Conservation (phyloP, 1,140 invertebrate species). For the Bradynema listronoti region DNA sequence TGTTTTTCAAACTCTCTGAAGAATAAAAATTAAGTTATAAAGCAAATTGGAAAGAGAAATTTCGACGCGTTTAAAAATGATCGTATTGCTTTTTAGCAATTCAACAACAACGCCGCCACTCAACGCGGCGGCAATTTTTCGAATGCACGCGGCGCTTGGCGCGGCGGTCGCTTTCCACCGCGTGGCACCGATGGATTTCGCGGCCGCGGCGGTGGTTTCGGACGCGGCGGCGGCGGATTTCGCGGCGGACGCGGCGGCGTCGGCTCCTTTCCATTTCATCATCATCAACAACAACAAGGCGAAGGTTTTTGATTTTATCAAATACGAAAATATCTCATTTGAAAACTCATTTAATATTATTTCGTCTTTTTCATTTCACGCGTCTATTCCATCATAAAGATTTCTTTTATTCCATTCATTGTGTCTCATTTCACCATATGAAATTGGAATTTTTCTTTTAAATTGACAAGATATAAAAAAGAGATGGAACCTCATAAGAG, state of each 20-base stretch:
- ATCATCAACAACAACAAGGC: too few species aligned
- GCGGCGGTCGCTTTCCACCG: not conserved
- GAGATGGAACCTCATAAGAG: too few species aligned
- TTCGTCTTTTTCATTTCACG: too few species aligned
- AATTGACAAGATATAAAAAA: too few species aligned
- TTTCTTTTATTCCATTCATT: too few species aligned
- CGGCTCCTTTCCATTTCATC: too few species aligned
- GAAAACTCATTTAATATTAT: too few species aligned
- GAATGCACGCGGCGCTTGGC: not conserved
- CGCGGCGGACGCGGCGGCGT: not conserved
- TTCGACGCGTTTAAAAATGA: not conserved
- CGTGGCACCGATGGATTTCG: not conserved
- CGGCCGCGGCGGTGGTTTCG: not conserved
- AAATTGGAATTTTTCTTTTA: too few species aligned
- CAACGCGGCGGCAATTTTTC: not conserved
- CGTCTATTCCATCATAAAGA: too few species aligned
- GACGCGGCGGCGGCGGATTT: not conserved
- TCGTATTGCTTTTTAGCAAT: not conserved
- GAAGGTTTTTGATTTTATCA: too few species aligned
- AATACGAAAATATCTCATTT: too few species aligned
- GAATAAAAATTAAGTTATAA: not conserved
- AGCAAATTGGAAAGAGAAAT: not conserved
- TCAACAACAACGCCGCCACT: not conserved
- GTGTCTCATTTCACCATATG: too few species aligned
- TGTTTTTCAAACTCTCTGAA: not conserved